phyloP scores from a whole-genome alignment of 2,888 invertebrate genomes.

The Drosophila testacea region DNA sequence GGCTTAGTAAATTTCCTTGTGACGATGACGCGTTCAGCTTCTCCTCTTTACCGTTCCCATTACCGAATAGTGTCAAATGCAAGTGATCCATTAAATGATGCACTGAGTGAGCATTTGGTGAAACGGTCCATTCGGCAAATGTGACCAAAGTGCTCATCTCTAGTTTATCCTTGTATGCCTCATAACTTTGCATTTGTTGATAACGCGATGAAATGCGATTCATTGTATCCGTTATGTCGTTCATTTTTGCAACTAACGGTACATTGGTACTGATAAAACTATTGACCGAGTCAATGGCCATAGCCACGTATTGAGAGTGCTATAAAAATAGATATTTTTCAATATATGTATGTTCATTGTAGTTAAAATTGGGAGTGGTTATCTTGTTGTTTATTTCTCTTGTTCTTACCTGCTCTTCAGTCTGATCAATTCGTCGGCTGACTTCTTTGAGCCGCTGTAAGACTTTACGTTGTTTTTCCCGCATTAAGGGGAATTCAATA shows the following conservation, averaged over 20 bases:
- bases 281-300: slow-evolving; percentile 83
- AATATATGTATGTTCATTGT: not conserved
- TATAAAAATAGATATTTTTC: slow-evolving; percentile 34
- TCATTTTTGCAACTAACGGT: slow-evolving; percentile 87
- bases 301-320: slow-evolving; percentile 81
- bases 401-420: slow-evolving; percentile 82
- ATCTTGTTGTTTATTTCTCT: not conserved
- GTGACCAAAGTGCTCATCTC: slow-evolving; percentile 89
- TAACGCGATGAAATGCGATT: slow-evolving; percentile 87
- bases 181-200: slow-evolving; percentile 87
- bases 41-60: slow-evolving; percentile 81
- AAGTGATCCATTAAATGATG: slow-evolving; percentile 89
- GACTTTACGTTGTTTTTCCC: slow-evolving; percentile 88
- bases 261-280: slow-evolving; percentile 83
- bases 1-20: slow-evolving; percentile 66
- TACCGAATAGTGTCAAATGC: slow-evolving; percentile 87
- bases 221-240: slow-evolving; percentile 88
- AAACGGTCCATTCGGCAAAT: slow-evolving; percentile 90
- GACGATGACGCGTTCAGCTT: slow-evolving; percentile 52
- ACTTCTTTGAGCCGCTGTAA: slow-evolving; percentile 86
- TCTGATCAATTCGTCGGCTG: slow-evolving; percentile 83
- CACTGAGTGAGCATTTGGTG: slow-evolving; percentile 88
- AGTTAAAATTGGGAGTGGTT: not conserved
- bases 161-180: slow-evolving; percentile 86
- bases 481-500: slow-evolving; percentile 87